These are phyloP conservation scores for Adineta ricciae DNA, from an alignment of 2,888 invertebrate species.

Conservation along the genomic window DNA sequence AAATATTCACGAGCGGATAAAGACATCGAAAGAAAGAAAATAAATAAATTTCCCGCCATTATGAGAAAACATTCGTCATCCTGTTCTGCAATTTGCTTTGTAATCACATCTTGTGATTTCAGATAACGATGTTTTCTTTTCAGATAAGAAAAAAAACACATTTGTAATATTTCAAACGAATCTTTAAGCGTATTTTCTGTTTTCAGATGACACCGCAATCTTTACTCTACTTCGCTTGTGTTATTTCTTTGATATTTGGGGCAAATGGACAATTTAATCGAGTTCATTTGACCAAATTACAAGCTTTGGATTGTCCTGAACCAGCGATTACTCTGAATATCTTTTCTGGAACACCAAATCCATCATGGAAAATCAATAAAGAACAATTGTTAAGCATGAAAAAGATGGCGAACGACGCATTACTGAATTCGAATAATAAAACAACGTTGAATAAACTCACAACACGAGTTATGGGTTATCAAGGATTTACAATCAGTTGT, in stretches of 20 bases:
- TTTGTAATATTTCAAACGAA: neutral
- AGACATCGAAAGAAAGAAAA: neutral
- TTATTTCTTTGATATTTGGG: neutral
- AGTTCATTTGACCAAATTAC: neutral
- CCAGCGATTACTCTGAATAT: neutral
- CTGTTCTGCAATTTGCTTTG: neutral
- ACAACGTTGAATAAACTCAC: neutral
- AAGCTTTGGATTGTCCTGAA: neutral
- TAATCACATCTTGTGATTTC: neutral
- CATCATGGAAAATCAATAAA: neutral
- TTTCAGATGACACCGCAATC: neutral
- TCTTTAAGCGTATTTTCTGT: neutral
- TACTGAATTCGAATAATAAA: neutral
- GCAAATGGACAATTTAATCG: neutral
- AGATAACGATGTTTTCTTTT: neutral
- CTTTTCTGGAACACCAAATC: neutral
- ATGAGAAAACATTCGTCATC: neutral
- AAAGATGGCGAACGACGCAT: neutral
- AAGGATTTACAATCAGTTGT: neutral
- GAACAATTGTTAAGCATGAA: neutral
- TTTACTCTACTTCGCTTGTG: neutral
- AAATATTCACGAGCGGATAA: neutral
- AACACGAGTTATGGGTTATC: neutral
- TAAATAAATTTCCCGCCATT: neutral
- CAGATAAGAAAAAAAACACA: neutral